phyloP scores from a whole-genome alignment of 2,888 invertebrate genomes.

The Trachelus troglodyta region DNA sequence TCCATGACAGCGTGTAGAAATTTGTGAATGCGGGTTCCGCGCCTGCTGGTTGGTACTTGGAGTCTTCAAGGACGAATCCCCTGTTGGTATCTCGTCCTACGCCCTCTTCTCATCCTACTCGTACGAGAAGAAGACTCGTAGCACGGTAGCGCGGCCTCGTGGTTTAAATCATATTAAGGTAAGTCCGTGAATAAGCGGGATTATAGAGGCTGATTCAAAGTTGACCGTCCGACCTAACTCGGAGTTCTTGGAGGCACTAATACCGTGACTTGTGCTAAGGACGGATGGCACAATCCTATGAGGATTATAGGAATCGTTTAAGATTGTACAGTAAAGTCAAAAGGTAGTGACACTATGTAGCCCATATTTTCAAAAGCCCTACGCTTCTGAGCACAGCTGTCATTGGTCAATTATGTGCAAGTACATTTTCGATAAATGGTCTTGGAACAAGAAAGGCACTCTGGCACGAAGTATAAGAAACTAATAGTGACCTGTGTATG shows the following conservation, averaged over 20 bases:
- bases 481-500: background rate
- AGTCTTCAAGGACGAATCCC: constrained; percentile 2
- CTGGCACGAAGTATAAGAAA: background rate
- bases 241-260: background rate
- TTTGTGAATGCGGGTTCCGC: background rate
- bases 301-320: background rate
- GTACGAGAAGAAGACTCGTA: constrained; percentile 38
- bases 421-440: background rate
- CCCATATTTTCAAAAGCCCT: background rate
- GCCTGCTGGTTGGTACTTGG: background rate
- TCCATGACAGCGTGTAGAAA: background rate
- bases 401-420: background rate
- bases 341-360: background rate
- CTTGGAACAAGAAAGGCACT: background rate
- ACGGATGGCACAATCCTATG: background rate
- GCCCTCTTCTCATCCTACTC: background rate
- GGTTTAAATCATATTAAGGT: constrained; percentile 56
- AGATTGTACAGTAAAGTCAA: background rate
- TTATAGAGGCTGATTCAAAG: constrained; percentile 29
- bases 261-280: background rate
- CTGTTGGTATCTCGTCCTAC: background rate
- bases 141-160: constrained; percentile 51
- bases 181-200: constrained; percentile 36
- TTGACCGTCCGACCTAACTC: background rate
- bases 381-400: background rate